Conservation (phyloP, 2,113 vertebrate genomes). For the Pituophis catenifer region DNA sequence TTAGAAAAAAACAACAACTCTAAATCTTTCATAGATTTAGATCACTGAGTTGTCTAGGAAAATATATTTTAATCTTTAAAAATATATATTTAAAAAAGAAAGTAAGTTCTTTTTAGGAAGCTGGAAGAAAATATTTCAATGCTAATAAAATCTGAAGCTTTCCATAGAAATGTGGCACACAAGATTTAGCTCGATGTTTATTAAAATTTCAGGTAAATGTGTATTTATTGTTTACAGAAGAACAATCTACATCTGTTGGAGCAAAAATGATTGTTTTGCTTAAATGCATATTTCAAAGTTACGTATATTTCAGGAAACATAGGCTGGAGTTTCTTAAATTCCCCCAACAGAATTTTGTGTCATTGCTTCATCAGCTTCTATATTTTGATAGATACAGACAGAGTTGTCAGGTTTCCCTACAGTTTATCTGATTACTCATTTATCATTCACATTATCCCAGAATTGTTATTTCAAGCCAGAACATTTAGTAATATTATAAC, state of each 20-base stretch:
- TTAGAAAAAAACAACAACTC: not conserved
- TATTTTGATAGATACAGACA: not conserved
- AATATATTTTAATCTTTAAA: not conserved
- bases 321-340: slow-evolving; percentile 18
- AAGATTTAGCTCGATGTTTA: slow-evolving; percentile 39
- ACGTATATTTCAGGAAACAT: slow-evolving; percentile 23
- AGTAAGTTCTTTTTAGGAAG: not conserved
- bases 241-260: slow-evolving; percentile 1
- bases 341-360: not conserved
- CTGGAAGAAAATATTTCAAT: slow-evolving; percentile 46
- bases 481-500: not conserved
- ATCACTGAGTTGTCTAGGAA: not conserved
- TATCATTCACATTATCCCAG: not conserved
- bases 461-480: not conserved
- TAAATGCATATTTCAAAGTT: slow-evolving; percentile 21
- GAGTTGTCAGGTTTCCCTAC: not conserved
- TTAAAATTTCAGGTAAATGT: slow-evolving; percentile 37
- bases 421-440: slow-evolving; percentile 44
- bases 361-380: slow-evolving; percentile 9
- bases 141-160: slow-evolving; percentile 55
- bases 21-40: not conserved
- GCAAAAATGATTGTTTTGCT: slow-evolving; percentile 23
- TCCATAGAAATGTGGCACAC: slow-evolving; percentile 30
- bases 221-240: not conserved
- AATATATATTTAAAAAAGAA: not conserved